phyloP scores from a whole-genome alignment of 2,888 invertebrate species.

The Blastobasis lacticolella region DNA sequence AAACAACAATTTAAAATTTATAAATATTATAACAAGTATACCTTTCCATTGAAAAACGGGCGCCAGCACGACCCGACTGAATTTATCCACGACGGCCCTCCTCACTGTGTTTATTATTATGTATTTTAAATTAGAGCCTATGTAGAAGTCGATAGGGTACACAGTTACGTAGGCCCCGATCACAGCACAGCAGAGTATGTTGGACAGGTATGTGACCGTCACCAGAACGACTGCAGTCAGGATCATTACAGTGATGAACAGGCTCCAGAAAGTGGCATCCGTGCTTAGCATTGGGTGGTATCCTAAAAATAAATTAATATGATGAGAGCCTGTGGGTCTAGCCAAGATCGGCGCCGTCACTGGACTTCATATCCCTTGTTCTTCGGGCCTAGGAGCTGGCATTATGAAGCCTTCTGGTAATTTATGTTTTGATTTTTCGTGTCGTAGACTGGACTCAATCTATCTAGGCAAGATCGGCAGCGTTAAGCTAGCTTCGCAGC shows the following conservation, averaged over 20 bases:
- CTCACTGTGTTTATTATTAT: conserved; percentile 79
- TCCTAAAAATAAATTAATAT: conserved; percentile 46
- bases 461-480: too few relatives aligned
- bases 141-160: conserved; percentile 77
- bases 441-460: too few relatives aligned
- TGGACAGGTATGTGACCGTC: conserved; percentile 66
- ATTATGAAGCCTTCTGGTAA: too few relatives aligned
- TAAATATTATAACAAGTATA: conserved; percentile 21
- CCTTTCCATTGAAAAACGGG: conserved; percentile 77
- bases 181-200: conserved; percentile 77
- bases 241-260: conserved; percentile 70
- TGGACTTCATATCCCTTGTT: too few relatives aligned
- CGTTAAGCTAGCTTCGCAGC: too few relatives aligned
- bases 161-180: conserved; percentile 78
- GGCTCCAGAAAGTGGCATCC: conserved; percentile 77
- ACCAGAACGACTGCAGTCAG: conserved; percentile 62
- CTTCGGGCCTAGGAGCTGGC: too few relatives aligned
- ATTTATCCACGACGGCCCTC: conserved; percentile 74
- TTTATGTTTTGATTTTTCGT: too few relatives aligned
- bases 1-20: too few relatives aligned
- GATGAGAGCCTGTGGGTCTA: neutral
- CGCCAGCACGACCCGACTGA: conserved; percentile 71
- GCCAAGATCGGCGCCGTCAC: too few relatives aligned
- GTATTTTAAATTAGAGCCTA: conserved; percentile 79
- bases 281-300: conserved; percentile 53